Evolutionary conservation across 2,113 vertebrate species (phyloP).

Genomic region (Stegostoma tigrinum): DNA sequence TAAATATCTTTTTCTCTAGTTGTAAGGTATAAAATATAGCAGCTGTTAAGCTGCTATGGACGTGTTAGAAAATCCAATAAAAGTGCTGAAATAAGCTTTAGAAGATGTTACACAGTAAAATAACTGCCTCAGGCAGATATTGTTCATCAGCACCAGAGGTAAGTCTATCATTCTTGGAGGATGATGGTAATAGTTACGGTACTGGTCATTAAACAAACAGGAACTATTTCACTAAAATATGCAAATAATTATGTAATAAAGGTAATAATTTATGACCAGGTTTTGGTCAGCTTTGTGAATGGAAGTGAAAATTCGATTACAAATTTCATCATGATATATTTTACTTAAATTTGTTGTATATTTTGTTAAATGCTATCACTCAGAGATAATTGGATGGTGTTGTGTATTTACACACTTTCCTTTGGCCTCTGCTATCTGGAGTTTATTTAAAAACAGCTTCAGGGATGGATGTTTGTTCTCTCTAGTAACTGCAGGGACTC

Average conservation of each 20-base stretch:
- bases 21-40: neutral
- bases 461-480: neutral
- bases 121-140: conserved; percentile 19
- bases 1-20: neutral
- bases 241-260: neutral
- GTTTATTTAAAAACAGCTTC: neutral
- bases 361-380: neutral
- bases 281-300: neutral
- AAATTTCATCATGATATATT: neutral
- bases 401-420: neutral
- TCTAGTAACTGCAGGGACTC: neutral
- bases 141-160: conserved; percentile 23
- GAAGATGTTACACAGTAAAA: neutral
- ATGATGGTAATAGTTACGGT: neutral
- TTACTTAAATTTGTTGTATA: neutral
- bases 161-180: neutral
- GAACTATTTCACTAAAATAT: neutral
- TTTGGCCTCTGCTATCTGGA: neutral
- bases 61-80: neutral
- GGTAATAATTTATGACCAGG: neutral
- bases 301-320: neutral
- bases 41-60: neutral
- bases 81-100: neutral
- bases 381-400: neutral
- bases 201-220: neutral